Evolutionary conservation across 2,797 vertebrate genomes (phyloP).

Genomic region (Enteromius anoplus): DNA sequence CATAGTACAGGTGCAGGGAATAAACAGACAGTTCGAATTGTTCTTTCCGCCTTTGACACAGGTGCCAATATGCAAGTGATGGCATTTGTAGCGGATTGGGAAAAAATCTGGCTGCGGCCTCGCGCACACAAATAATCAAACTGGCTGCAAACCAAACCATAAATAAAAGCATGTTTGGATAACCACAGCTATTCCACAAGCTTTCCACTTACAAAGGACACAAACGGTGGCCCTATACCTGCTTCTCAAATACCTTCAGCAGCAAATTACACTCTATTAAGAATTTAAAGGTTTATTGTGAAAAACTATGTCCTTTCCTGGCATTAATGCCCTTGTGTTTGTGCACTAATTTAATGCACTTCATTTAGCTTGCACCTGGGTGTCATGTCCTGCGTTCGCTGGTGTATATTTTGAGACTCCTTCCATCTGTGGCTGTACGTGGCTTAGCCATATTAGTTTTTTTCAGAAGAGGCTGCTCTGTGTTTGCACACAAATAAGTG

Average conservation of each 20-base stretch:
- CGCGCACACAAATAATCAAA: neutral
- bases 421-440: slow-evolving; percentile 47
- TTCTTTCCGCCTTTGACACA: slow-evolving; percentile 18
- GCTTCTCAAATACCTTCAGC: neutral
- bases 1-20: slow-evolving; percentile 33
- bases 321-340: slow-evolving; percentile 26
- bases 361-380: slow-evolving; percentile 33
- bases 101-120: neutral
- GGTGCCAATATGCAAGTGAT: slow-evolving; percentile 14
- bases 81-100: slow-evolving; percentile 11
- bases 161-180: neutral
- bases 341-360: slow-evolving; percentile 33
- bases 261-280: neutral
- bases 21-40: neutral
- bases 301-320: slow-evolving; percentile 14
- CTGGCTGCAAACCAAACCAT: neutral
- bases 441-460: slow-evolving; percentile 30
- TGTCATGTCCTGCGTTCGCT: slow-evolving; percentile 29
- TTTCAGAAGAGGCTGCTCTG: slow-evolving; percentile 1
- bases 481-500: slow-evolving; percentile 41
- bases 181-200: neutral
- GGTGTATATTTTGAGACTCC: slow-evolving; percentile 32
- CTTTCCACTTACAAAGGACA: neutral
- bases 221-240: neutral
- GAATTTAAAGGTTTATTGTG: neutral